These are phyloP conservation scores for Limosa lapponica DNA, from an alignment of 2,797 vertebrate species.

Conservation along the genomic window DNA sequence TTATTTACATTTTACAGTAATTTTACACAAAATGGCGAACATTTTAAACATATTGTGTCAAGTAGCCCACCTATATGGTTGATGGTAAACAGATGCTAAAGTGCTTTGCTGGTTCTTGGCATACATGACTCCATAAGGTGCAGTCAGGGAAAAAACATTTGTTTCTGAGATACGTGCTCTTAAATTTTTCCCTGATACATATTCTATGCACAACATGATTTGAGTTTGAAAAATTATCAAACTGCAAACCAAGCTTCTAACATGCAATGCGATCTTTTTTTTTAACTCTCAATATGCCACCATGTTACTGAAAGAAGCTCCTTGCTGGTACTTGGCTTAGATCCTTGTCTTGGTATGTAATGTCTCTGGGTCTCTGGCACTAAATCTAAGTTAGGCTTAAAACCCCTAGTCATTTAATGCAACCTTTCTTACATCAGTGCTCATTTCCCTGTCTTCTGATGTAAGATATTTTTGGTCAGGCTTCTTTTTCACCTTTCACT, in stretches of 20 bases:
- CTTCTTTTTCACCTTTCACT: not conserved
- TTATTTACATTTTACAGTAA: not conserved
- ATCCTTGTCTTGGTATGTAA: not conserved
- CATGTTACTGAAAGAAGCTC: accelerated
- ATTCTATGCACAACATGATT: not conserved
- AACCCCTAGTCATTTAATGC: not conserved
- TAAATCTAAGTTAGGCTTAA: not conserved
- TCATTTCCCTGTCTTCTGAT: not conserved
- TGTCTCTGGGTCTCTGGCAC: not conserved
- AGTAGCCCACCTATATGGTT: not conserved
- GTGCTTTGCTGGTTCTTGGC: not conserved
- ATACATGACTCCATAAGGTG: not conserved
- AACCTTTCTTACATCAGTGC: not conserved
- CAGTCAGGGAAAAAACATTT: not conserved
- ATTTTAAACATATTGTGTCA: not conserved
- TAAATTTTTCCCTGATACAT: not conserved
- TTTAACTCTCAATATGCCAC: not conserved
- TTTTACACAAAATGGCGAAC: not conserved
- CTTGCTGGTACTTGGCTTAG: not conserved
- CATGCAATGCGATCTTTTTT: not conserved
- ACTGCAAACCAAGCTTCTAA: not conserved
- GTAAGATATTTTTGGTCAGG: not conserved
- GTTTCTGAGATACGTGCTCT: not conserved
- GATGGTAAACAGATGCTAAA: not conserved
- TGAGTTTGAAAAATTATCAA: not conserved